Base-by-base conservation (phyloP, 2,113 vertebrate species). In the Xerus inauris region DNA sequence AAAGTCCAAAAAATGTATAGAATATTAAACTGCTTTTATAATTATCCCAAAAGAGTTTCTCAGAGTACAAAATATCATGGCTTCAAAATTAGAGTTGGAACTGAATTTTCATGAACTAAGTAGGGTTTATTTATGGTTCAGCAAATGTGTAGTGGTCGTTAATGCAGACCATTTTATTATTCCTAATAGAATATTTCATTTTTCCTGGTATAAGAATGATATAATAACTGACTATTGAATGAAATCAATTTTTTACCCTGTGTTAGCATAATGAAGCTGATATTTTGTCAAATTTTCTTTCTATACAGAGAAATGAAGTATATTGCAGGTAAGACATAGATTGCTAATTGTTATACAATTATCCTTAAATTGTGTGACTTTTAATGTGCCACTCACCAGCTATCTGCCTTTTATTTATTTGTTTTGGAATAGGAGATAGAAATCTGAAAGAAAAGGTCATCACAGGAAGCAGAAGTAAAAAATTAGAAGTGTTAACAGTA, bases 401-500 rank as follows among this genome's bases (percentile, higher is more conserved):
- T 62, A 89, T 9, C 13, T 97, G n/a, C 4, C 8, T 57, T 89
- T 92, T 77, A 30, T 97, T 82, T 71, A 17, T 73, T 94, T 88
- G 40, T 76, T 91, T 87, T 71, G 71, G 30, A 96, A 90, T 17
- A 98, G 96, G 95, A 91, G 91, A 95, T 12, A 90, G 16, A 88
- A 97, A 83, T 79, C 91, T 93, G 84, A 94, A 92, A 12, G 88
- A 95, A 93, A 97, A 96, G 28, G 35, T 69, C 76, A 0, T 95
- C 69, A 81, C 40, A 94, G 91, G 90, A 97, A 97, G 82, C 65
- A 96, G 86, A 93, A 98, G 95, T 84, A 96, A 97, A 95, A 95
- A 97, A 14, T n/a, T 94, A 26, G 97, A 98, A 92, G 83, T 96
- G 17, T 73, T 98, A 92, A 97, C 94, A 65, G 97, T 98, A 96